These are phyloP conservation scores for Leptarthrus brevirostris DNA, from an alignment of 2,888 invertebrate genomes.

Conservation along the genomic window DNA sequence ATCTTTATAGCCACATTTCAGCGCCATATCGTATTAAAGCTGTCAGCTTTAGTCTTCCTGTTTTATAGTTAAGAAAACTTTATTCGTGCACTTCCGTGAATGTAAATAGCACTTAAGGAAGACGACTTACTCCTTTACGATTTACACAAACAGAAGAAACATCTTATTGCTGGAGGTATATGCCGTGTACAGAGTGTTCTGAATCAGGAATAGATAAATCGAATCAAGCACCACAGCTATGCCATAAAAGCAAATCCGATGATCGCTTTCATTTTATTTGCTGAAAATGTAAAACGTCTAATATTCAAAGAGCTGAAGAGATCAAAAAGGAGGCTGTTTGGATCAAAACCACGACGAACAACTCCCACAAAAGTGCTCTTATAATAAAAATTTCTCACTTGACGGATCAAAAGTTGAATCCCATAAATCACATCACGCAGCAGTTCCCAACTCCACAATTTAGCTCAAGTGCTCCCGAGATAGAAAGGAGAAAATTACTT, in stretches of 20 bases:
- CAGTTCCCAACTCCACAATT: slow-evolving; percentile 13
- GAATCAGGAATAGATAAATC: slow-evolving; percentile 10
- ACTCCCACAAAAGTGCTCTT: background rate
- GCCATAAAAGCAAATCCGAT: too few species aligned
- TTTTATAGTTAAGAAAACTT: background rate
- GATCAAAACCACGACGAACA: too few species aligned
- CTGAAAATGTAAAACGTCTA: background rate
- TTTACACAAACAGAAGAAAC: slow-evolving; percentile 9
- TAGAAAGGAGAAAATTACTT: slow-evolving; percentile 19
- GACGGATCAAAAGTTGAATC: slow-evolving; percentile 37
- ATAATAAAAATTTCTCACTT: slow-evolving; percentile 39
- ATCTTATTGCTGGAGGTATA: slow-evolving; percentile 3
- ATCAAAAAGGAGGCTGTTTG: slow-evolving; percentile 5
- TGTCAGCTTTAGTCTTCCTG: slow-evolving; percentile 13
- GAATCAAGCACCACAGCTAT: slow-evolving; percentile 11
- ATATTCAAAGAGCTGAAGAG: background rate
- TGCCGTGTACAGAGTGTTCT: too few species aligned
- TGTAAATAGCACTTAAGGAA: background rate
- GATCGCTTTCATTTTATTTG: slow-evolving; percentile 16
- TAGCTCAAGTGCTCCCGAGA: slow-evolving; percentile 11
- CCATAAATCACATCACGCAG: slow-evolving; percentile 29
- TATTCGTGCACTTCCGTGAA: slow-evolving; percentile 1
- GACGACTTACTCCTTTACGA: background rate
- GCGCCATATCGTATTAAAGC: slow-evolving; percentile 7
- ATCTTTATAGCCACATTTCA: slow-evolving; percentile 21